Evolutionary conservation across 2,888 invertebrate species (phyloP).

Genomic region (Caenorhabditis imperialis): DNA sequence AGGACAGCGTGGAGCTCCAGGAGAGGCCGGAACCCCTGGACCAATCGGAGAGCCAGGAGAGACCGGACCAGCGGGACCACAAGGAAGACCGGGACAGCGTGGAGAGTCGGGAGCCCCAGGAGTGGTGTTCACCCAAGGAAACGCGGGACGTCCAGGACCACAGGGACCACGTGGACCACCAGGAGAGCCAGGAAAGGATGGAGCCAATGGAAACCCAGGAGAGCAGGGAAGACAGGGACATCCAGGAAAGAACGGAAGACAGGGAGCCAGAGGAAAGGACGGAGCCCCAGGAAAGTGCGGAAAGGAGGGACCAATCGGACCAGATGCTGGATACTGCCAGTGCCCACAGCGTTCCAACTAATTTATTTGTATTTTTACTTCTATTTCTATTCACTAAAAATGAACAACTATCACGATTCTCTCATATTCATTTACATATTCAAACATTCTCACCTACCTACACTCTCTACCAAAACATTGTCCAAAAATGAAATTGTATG

Average conservation of each 20-base stretch:
- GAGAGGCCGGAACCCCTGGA: constrained; percentile 59
- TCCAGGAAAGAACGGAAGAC: constrained; percentile 64
- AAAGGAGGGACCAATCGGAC: constrained; percentile 60
- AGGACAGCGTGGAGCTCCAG: constrained; percentile 56
- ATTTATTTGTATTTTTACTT: constrained; percentile 2
- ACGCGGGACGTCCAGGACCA: constrained; percentile 56
- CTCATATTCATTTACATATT: too few relatives aligned
- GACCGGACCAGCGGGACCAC: constrained; percentile 61
- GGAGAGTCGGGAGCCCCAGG: constrained; percentile 64
- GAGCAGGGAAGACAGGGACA: constrained; percentile 58
- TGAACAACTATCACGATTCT: too few relatives aligned
- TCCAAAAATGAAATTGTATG: too few relatives aligned
- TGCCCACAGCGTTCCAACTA: constrained; percentile 49
- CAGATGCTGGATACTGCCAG: constrained; percentile 58
- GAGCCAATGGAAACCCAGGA: constrained; percentile 54
- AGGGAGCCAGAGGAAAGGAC: constrained; percentile 62
- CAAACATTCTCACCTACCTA: too few relatives aligned
- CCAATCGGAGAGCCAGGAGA: constrained; percentile 57
- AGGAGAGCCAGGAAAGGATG: constrained; percentile 59
- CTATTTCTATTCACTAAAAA: constrained; percentile 9
- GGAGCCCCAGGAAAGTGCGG: constrained; percentile 60
- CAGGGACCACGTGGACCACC: constrained; percentile 54
- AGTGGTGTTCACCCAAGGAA: constrained; percentile 50
- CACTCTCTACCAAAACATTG: too few relatives aligned
- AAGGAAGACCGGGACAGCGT: constrained; percentile 62